Base-by-base conservation (phyloP, 2,797 vertebrate species). In the Pygocentrus nattereri region DNA sequence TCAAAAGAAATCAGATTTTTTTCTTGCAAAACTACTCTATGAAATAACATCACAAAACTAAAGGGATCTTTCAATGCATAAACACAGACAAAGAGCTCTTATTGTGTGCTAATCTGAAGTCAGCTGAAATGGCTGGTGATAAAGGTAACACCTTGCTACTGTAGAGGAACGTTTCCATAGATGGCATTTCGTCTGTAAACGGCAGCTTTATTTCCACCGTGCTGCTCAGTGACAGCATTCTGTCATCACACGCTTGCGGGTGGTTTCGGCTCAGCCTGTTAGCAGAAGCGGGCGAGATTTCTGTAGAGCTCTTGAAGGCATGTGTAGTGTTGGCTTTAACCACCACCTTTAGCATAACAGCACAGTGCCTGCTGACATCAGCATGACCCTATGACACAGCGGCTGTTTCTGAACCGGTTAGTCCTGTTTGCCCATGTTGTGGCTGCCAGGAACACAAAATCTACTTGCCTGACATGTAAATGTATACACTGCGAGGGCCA, bases 71-170 rank as follows among this genome's bases (percentile, higher is more conserved):
- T 74, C 25, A 78, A 54, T 13, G 70, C 31, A 79, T 27, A 64
- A 80, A 67, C 70, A 74, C 62, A 76, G 50, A 41, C 64, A 62
- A 73, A 70, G n/a, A 38, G 44, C 70, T 69, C 23, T 34, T 0
- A 41, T 38, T 71, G 47, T 72, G n/a, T 76, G 15, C 54, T 41
- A 59, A 78, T 59, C 56, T 78, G 64, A 75, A 73, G 78, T 84
- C 79, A 82, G 10, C 27, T 64, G 47, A 80, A 71, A 79, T 70
- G 73, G 80, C 18, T 27, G 69, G 84, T 82, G 88, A 88, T 86
- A 86, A 90, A 89, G 87, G 85, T 87, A 86, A 89, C 90, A 86
- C 88, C 90, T 87, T 88, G 80, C 82, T 85, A 85, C 84, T 86
- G 85, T 82, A 80, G 85, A 78, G 76, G 80, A 82, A 74, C 80